Conservation (phyloP, 2,113 vertebrate genomes). For the Oxyruncus cristatus region DNA sequence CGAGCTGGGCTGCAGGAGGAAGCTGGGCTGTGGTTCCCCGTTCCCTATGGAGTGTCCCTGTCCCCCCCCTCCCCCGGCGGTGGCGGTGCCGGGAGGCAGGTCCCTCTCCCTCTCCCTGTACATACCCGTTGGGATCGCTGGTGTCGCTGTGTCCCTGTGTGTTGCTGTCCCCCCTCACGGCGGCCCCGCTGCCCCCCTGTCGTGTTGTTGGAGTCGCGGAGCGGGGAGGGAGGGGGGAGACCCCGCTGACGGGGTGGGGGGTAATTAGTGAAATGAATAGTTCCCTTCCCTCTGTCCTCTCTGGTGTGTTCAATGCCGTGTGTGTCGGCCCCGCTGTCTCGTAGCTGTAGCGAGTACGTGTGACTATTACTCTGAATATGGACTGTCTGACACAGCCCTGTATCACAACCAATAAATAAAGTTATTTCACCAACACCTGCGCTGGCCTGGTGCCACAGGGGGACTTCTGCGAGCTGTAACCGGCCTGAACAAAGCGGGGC, state of each 20-base stretch:
- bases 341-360: conserved; percentile 89
- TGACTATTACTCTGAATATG: conserved; percentile 87
- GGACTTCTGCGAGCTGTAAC: not conserved
- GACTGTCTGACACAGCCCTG: conserved; percentile 88
- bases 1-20: not conserved
- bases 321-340: conserved; percentile 86
- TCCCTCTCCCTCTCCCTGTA: not conserved
- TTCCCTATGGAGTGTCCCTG: not conserved
- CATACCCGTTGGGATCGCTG: conserved; percentile 55
- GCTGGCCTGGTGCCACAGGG: not conserved
- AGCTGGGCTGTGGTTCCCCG: not conserved
- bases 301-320: conserved; percentile 84
- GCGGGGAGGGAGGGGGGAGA: conserved; percentile 12
- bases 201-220: conserved; percentile 44
- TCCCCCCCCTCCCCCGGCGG: not conserved
- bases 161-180: conserved; percentile 39
- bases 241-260: not conserved
- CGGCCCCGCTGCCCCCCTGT: conserved; percentile 6
- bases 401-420: conserved; percentile 81
- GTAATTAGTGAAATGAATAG: conserved; percentile 58
- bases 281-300: conserved; percentile 82
- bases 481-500: not conserved
- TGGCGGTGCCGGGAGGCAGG: not conserved
- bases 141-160: conserved; percentile 59
- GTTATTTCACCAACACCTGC: conserved; percentile 80